Base-by-base conservation (phyloP, 2,888 invertebrate species). In the Polymixis lichenea region DNA sequence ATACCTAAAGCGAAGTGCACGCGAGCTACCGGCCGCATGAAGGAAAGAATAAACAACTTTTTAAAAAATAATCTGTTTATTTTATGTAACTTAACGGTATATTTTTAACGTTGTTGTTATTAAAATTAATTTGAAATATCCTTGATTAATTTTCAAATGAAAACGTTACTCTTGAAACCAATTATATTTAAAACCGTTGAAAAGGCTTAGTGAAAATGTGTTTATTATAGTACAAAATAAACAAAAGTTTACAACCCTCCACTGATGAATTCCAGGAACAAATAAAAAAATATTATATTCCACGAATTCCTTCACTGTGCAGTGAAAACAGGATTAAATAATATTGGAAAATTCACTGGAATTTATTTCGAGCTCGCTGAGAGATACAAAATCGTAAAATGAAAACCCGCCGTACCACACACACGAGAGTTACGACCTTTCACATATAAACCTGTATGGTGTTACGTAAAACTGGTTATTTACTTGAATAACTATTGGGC, bases 361-460 rank as follows among this genome's bases (percentile, higher is more conserved):
- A 77, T 69, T 66, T 72, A 46, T 65, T 84, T 51, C 38, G n/a
- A 58, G 74, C 22, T 6, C 49, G 58, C n/a, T 38, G 69, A 43
- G 56, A 67, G 56, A 15, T 53, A 60, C 43, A 55, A 32, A 46
- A 17, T 65, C 46, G 51, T 70, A 58, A 82, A 76, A 79, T 85
- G 58, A 51, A 77, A 82, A 74, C 60, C 28, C 43, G 28, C n/a
- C 38, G 15, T 22, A 49, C 49, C 49, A 70, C 69, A 73, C 49
- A 66, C n/a, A 62, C 15, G 32, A 28, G 65, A 85, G 67, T 61
- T 75, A 72, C 73, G 85, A 72, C 82, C 85, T 78, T 85, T 87
- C 62, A 61, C 66, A 67, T 71, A 25, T 61, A 62, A 82, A 76
- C 80, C 69, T 67, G 80, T 67, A 60, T 78, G 28, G 19, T 74